A percentile compares a stretch with the other conserved stretches of the same genome.
Evolutionary conservation across 2,113 vertebrate species (phyloP).

Genomic region (Neodontobutis hainanensis): DNA sequence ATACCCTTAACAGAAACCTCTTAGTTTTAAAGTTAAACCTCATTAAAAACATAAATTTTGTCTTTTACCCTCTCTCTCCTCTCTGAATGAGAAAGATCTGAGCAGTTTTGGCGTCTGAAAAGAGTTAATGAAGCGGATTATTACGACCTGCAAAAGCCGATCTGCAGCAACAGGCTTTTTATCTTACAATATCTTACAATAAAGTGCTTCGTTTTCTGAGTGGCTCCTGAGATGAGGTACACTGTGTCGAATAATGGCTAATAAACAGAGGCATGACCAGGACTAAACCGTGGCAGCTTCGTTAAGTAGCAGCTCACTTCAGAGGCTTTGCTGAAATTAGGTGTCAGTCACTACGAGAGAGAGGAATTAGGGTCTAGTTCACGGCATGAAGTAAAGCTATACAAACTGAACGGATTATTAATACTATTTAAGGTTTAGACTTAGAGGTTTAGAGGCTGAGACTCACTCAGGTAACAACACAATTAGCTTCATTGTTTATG

Average conservation of each 20-base stretch:
- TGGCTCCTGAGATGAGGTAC: slow-evolving; percentile 54
- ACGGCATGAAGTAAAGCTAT: too few species aligned
- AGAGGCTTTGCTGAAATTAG: slow-evolving; percentile 9
- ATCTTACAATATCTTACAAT: slow-evolving; percentile 73
- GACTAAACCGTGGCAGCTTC: slow-evolving; percentile 40
- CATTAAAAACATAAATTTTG: slow-evolving; percentile 32
- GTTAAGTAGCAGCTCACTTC: slow-evolving; percentile 31
- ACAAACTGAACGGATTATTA: too few species aligned
- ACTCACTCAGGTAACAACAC: too few species aligned
- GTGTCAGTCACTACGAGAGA: slow-evolving; percentile 6
- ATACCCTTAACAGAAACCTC: background rate
- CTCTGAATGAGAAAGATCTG: slow-evolving; percentile 53
- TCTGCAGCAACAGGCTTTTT: slow-evolving; percentile 57
- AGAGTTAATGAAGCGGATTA: slow-evolving; percentile 75
- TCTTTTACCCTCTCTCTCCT: slow-evolving; percentile 34
- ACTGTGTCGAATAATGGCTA: slow-evolving; percentile 45
- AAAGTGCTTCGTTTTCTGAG: slow-evolving; percentile 69
- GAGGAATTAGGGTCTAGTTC: slow-evolving; percentile 7
- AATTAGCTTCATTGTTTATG: too few species aligned
- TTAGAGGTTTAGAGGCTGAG: too few species aligned
- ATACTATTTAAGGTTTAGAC: too few species aligned
- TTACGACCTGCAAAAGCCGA: slow-evolving; percentile 68
- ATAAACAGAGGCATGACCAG: slow-evolving; percentile 35
- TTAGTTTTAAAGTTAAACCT: slow-evolving; percentile 12
- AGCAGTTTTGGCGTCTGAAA: slow-evolving; percentile 49